Conservation (phyloP, 23 tunicate genomes). For the Corella eumyota region DNA sequence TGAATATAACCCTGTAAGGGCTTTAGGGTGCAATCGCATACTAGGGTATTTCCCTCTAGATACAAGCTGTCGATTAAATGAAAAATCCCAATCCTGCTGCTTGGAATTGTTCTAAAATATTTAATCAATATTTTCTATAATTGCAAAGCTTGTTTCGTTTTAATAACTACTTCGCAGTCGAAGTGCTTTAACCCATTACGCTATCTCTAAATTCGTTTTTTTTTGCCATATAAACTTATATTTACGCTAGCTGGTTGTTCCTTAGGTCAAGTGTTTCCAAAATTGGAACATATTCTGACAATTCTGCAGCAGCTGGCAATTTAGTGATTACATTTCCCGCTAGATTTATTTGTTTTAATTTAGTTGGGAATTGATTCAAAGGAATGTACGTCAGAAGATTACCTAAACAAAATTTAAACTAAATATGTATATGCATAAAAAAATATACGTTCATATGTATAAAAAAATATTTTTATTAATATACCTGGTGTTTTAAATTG, state of each 20-base stretch:
- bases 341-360: constrained; percentile 15
- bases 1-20: no score
- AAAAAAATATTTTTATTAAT: no score
- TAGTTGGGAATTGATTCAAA: constrained; percentile 12
- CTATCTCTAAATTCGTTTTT: no score
- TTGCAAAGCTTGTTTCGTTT: neutral
- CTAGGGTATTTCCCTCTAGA: constrained; percentile 56
- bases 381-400: constrained; percentile 38
- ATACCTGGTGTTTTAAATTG: no score
- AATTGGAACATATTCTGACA: constrained; percentile 17
- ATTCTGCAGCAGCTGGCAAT: constrained; percentile 14
- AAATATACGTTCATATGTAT: no score
- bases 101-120: neutral
- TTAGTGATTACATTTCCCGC: constrained; percentile 20
- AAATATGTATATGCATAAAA: no score
- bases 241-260: constrained; percentile 35
- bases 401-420: constrained; percentile 39
- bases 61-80: constrained; percentile 17
- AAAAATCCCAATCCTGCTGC: constrained; percentile 13
- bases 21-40: constrained; percentile 81
- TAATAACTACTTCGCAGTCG: neutral
- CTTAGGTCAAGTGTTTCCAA: constrained; percentile 49
- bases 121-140: neutral
- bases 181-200: no score
- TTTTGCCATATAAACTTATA: no score